Evolutionary conservation across 2,113 vertebrate species (phyloP), one percentile per base, ranked within the genome.

Genomic region (Dasypus novemcinctus): DNA sequence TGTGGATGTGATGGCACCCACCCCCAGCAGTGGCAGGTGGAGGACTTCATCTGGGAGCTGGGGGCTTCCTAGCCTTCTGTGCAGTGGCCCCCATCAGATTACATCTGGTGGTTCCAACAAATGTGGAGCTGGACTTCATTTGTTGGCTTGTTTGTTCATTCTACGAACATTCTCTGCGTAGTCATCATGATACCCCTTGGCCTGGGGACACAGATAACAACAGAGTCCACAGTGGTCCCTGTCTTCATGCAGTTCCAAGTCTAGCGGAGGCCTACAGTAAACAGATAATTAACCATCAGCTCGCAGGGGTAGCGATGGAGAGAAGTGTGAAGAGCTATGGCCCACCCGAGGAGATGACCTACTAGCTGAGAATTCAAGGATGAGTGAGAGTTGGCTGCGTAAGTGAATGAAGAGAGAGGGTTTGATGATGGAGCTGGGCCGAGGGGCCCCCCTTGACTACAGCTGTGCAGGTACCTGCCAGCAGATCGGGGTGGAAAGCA

Each of bases 331-430:
- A 38, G 54, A 25, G 38, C 5, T 1, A 6, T 0, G 12, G 71
- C 25, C 20, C 33, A 23, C 8, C 43, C 11, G 29, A 43, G 61
- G 11, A 13, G 21, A 5, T 6, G 61, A 79, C n/a, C 17, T 33
- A 4, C 18, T 20, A 64, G 52, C 38, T 0, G 10, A 23, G 74
- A 52, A 11, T 38, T 5, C 21, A 49, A 72, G 69, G 66, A 20
- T 1, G 54, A 63, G 36, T 18, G 1, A 52, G 15, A 0, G 4
- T 61, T 0, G 59, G 82, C 10, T 0, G 7, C 14, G 0, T 29
- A 3, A 6, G 13, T 27, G 25, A 9, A 25, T 8, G 10, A 31
- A 18, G 31, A 69, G 61, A 46, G 75, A 27, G 74, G 21, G 43
- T 23, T 38, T 66, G 29, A 17, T 23, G 57, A 46, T 20, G 31